Evolutionary conservation across 2,888 invertebrate species (phyloP).

Genomic region (Holacanthella duospinosa): DNA sequence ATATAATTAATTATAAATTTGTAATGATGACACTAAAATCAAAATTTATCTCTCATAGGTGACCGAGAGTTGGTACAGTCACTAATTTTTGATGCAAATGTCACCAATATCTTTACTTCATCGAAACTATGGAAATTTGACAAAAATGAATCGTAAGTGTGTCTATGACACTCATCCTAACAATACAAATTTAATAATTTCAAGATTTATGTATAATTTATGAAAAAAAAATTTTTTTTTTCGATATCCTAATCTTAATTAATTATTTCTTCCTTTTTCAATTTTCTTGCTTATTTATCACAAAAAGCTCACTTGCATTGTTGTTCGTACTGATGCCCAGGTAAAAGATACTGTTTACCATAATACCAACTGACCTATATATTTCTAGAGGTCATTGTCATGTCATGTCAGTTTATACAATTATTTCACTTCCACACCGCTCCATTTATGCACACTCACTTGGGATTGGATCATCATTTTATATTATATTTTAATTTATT

Average conservation of each 20-base stretch:
- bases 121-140: constrained; percentile 28
- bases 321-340: constrained; percentile 87
- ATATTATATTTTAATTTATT: not conserved
- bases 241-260: constrained; percentile 9
- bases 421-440: not conserved
- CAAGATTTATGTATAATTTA: no score
- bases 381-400: no score
- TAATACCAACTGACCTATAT: no score
- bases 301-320: constrained; percentile 77
- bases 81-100: constrained; percentile 75
- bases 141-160: constrained; percentile 31
- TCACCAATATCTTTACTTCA: constrained; percentile 74
- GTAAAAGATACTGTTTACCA: constrained; percentile 47
- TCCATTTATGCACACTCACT: not conserved
- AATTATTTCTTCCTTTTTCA: not conserved
- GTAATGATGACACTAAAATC: not conserved
- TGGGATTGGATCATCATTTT: constrained; percentile 1
- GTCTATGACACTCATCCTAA: not conserved
- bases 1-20: not conserved
- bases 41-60: constrained; percentile 49
- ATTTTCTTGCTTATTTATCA: constrained; percentile 1
- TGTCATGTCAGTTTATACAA: not conserved
- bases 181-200: not conserved
- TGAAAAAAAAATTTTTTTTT: no score
- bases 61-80: constrained; percentile 75